These are phyloP conservation scores for Stenodema calcarata DNA, from an alignment of 2,888 invertebrate genomes.

Conservation along the genomic window DNA sequence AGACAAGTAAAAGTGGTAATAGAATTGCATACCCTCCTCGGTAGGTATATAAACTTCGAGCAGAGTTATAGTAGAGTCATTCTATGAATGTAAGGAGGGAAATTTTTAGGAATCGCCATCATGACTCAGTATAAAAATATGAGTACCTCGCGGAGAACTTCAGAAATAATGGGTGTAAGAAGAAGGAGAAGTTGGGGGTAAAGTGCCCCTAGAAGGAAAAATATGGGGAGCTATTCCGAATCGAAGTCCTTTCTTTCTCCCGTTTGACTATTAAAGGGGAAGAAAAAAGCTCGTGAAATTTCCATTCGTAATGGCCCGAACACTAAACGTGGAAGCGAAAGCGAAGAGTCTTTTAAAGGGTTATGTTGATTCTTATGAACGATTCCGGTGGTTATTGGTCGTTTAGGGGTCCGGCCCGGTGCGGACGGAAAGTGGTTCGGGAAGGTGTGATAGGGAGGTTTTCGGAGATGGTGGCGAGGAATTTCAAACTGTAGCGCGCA, in stretches of 20 bases:
- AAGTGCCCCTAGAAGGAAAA: neutral
- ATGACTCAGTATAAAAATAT: neutral
- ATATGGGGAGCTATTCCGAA: neutral
- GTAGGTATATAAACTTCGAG: too few species aligned
- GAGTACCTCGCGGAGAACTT: neutral
- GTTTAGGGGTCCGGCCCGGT: neutral
- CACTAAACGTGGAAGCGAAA: neutral
- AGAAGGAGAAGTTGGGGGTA: neutral
- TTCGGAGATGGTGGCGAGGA: neutral
- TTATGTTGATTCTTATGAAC: constrained; percentile 24
- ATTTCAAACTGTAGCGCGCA: neutral
- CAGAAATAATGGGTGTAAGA: neutral
- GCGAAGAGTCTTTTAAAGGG: neutral
- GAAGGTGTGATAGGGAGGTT: too few species aligned
- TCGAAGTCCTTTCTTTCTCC: neutral
- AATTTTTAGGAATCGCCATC: neutral
- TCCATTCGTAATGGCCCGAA: neutral
- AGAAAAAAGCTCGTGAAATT: neutral
- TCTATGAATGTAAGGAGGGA: neutral
- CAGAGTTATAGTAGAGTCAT: neutral
- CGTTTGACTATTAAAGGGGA: neutral
- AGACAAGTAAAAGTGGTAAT: too few species aligned
- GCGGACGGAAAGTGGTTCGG: neutral
- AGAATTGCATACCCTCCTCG: too few species aligned
- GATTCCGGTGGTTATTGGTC: constrained; percentile 14